phyloP scores from a whole-genome alignment of 2,113 vertebrate species.

The Passer montanus region DNA sequence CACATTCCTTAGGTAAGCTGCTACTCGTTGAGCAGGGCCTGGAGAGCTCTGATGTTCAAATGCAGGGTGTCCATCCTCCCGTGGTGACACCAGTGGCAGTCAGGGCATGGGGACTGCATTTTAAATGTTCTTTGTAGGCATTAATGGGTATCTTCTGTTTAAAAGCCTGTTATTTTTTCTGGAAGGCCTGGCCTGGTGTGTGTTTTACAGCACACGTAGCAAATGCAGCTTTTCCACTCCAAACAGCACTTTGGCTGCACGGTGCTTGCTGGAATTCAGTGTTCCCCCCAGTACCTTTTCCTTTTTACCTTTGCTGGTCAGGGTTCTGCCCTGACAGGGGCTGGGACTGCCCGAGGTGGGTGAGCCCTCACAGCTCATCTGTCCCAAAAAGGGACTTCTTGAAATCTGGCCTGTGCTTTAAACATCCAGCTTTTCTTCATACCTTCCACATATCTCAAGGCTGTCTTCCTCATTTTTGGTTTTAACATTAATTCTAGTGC shows the following conservation, averaged over 20 bases:
- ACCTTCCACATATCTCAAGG: neutral
- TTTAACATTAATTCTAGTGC: neutral
- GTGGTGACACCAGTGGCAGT: fast-evolving
- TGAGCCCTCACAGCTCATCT: neutral
- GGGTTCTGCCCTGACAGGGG: neutral
- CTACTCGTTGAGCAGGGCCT: neutral
- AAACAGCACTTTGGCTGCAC: fast-evolving
- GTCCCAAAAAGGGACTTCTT: neutral
- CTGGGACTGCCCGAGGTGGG: neutral
- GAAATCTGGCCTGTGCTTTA: neutral
- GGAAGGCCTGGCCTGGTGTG: neutral
- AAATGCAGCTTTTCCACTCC: neutral
- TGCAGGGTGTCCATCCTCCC: neutral
- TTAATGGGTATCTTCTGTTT: neutral
- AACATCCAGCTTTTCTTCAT: neutral
- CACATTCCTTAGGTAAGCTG: conserved; percentile 86
- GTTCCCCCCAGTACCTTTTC: fast-evolving
- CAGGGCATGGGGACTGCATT: fast-evolving
- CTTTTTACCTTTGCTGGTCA: neutral
- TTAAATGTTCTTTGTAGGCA: neutral
- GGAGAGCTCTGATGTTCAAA: neutral
- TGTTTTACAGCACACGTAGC: neutral
- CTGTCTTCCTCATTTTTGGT: neutral
- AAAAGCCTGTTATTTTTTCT: neutral
- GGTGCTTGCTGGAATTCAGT: neutral